phyloP scores from a whole-genome alignment of 2,113 vertebrate genomes.

The Antigone vipio region DNA sequence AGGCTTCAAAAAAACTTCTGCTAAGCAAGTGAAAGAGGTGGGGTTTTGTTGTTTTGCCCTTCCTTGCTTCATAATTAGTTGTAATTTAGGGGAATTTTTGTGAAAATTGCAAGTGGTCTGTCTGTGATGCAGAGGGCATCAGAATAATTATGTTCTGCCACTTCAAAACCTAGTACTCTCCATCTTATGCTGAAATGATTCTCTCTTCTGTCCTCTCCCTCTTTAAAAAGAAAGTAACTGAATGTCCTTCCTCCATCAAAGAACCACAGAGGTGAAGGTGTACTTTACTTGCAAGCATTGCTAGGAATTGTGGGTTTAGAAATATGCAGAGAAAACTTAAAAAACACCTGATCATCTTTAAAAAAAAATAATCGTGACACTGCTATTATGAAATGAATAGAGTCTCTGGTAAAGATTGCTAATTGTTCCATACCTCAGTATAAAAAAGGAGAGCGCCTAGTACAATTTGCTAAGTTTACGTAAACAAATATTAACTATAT shows the following conservation, averaged over 20 bases:
- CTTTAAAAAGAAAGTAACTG: background rate
- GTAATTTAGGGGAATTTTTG: background rate
- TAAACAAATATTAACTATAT: background rate
- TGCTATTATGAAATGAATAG: background rate
- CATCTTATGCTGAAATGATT: background rate
- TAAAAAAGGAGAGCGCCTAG: background rate
- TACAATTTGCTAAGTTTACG: background rate
- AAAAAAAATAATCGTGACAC: background rate
- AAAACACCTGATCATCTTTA: background rate
- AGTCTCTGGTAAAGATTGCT: background rate
- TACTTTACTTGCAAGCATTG: background rate
- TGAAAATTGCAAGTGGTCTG: background rate
- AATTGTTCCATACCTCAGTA: background rate
- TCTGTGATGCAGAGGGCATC: background rate
- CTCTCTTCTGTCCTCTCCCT: background rate
- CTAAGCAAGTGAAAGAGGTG: background rate
- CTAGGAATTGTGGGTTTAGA: background rate
- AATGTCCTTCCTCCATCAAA: background rate
- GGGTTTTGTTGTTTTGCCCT: background rate
- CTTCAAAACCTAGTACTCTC: background rate
- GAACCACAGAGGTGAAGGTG: background rate
- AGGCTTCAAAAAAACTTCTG: background rate
- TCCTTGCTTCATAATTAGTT: background rate
- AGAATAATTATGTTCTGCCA: background rate
- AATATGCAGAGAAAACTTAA: background rate